Evolutionary conservation across 2,113 vertebrate species (phyloP).

Genomic region (Xiphorhynchus elegans): DNA sequence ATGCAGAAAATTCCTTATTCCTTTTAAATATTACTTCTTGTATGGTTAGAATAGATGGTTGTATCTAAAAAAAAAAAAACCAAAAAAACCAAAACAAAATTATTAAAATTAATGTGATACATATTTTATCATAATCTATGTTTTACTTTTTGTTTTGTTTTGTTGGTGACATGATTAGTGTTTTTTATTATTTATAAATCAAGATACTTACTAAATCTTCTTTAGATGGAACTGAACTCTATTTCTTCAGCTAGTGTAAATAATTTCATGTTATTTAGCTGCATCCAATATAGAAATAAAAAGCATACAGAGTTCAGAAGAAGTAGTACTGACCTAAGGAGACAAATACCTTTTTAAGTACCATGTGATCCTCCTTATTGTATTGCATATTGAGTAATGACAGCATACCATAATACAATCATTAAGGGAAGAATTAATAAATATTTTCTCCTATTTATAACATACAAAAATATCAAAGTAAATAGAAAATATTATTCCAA

Average conservation of each 20-base stretch:
- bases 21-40: background rate
- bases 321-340: background rate
- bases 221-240: background rate
- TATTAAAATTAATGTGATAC: background rate
- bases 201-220: background rate
- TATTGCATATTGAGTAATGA: background rate
- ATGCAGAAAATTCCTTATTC: background rate
- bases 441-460: background rate
- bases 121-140: background rate
- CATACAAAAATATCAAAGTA: background rate
- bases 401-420: background rate
- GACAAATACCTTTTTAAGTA: background rate
- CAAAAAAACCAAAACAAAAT: background rate
- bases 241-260: background rate
- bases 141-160: background rate
- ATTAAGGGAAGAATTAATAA: background rate
- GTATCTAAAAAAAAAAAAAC: background rate
- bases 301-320: background rate
- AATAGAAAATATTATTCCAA: background rate
- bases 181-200: background rate
- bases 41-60: background rate
- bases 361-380: accelerated
- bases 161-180: background rate
- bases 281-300: background rate
- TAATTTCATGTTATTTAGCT: background rate